These are phyloP conservation scores for Bucorvus abyssinicus DNA, from an alignment of 2,797 vertebrate genomes.

Conservation along the genomic window DNA sequence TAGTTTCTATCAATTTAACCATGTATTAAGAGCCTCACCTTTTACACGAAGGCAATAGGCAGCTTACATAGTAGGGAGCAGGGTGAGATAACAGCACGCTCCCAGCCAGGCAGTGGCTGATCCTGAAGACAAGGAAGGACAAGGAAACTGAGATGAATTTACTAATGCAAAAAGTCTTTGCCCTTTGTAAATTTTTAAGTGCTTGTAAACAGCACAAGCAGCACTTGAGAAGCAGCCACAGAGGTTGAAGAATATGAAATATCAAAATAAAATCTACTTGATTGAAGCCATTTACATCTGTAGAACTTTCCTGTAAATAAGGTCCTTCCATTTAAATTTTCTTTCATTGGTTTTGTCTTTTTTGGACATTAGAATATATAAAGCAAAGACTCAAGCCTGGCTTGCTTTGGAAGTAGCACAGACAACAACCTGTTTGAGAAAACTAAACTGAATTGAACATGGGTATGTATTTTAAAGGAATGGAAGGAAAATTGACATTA, in stretches of 20 bases:
- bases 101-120: background rate
- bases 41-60: background rate
- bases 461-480: background rate
- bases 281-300: background rate
- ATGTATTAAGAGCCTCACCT: slow-evolving; percentile 36
- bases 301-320: slow-evolving; percentile 8
- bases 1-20: slow-evolving; percentile 27
- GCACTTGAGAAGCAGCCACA: background rate
- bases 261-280: background rate
- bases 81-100: background rate
- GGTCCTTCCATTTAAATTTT: background rate
- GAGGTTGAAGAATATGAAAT: background rate
- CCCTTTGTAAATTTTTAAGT: background rate
- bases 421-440: background rate
- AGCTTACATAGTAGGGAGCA: background rate
- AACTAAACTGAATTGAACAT: background rate
- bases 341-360: background rate
- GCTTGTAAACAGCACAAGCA: background rate
- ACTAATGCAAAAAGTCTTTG: background rate
- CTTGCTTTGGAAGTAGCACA: background rate
- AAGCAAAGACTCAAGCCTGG: background rate
- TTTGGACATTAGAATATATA: background rate
- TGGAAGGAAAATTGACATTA: background rate
- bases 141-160: background rate
- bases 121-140: slow-evolving; percentile 15